A percentile compares a stretch with the other conserved stretches of the same genome.
Evolutionary conservation across 37 sponge, comb jelly and placozoan species (phyloP).

Genomic region (Ephydatia muelleri): DNA sequence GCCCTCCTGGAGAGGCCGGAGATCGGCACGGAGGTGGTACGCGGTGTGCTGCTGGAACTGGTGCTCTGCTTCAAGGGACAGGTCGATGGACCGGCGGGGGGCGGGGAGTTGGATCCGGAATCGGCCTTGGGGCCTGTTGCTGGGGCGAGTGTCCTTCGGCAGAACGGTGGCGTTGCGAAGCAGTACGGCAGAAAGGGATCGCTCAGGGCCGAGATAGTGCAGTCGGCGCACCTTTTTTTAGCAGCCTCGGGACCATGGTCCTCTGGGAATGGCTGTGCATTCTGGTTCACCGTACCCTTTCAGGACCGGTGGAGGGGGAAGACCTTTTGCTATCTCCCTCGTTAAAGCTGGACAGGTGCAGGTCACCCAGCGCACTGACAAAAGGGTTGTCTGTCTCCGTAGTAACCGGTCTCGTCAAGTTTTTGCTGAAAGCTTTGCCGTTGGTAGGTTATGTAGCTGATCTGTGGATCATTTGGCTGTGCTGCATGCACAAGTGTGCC

Average conservation of each 20-base stretch:
- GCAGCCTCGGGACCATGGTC: conserved; percentile 13
- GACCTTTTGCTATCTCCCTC: background rate
- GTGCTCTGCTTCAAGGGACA: conserved; percentile 47
- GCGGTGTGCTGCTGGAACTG: conserved; percentile 37
- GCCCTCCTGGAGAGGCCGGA: conserved; percentile 50
- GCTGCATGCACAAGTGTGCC: background rate
- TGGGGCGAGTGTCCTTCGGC: background rate
- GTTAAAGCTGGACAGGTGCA: background rate
- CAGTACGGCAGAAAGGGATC: conserved; percentile 25
- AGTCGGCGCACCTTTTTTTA: conserved; percentile 58
- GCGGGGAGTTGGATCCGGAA: background rate
- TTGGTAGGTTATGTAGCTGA: conserved; percentile 34
- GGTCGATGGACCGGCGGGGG: conserved; percentile 22
- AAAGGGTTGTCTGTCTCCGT: background rate
- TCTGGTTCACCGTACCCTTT: conserved; percentile 1
- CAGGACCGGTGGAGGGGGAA: background rate
- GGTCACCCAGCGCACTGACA: background rate
- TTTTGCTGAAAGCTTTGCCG: conserved; percentile 50
- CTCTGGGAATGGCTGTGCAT: conserved; percentile 55
- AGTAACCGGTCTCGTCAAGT: conserved; percentile 14
- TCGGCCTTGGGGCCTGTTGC: background rate
- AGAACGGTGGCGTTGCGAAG: background rate
- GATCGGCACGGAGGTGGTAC: conserved; percentile 19
- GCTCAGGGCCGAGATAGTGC: conserved; percentile 52
- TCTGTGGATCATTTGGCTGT: background rate